phyloP scores from a whole-genome alignment of 1,140 invertebrate genomes.

The Oncopodura yosiiana region DNA sequence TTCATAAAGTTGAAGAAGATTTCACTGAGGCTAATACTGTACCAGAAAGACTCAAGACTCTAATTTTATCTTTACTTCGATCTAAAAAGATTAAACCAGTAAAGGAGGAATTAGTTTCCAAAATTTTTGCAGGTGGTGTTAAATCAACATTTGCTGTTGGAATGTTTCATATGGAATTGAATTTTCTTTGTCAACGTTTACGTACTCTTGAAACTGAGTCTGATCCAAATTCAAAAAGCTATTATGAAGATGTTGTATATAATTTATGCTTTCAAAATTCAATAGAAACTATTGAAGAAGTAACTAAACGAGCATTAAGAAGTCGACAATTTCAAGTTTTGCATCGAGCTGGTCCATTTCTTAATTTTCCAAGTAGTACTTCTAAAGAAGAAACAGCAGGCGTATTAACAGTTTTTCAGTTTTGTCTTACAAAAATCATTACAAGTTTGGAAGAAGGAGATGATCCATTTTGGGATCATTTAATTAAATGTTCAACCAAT shows the following conservation, averaged over 20 bases:
- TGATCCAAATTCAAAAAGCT: background rate
- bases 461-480: background rate
- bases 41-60: no score
- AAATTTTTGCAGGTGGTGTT: conserved; percentile 4
- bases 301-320: conserved; percentile 2
- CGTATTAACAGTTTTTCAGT: background rate
- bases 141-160: background rate
- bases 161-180: background rate
- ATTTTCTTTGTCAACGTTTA: background rate
- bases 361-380: background rate
- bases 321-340: conserved; percentile 10
- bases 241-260: conserved; percentile 1
- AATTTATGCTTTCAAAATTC: conserved; percentile 3
- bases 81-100: background rate
- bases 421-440: background rate
- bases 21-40: no score
- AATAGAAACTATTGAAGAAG: background rate
- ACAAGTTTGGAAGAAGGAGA: background rate
- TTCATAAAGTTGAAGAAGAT: no score
- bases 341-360: background rate
- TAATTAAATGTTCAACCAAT: background rate
- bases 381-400: background rate
- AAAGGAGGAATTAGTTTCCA: background rate
- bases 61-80: no score
- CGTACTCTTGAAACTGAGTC: conserved; percentile 13